These are phyloP conservation scores for Troides helena DNA, from an alignment of 2,888 invertebrate species.

Conservation along the genomic window DNA sequence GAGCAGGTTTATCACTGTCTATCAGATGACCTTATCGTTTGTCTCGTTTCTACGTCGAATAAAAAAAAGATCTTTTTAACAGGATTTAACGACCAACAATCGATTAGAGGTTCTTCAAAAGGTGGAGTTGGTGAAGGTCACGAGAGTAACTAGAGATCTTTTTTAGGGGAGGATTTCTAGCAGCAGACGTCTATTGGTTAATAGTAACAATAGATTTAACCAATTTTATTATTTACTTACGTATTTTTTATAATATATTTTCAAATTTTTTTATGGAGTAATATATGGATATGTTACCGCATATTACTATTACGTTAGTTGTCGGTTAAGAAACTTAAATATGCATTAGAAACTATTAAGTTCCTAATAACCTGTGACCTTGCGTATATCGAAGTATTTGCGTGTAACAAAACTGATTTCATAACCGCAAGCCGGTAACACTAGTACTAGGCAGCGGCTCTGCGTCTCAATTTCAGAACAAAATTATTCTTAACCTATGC, in stretches of 20 bases:
- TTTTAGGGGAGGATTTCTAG: too few species aligned
- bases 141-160: too few species aligned
- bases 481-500: slow-evolving; percentile 38
- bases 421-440: slow-evolving; percentile 45
- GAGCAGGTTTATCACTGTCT: too few species aligned
- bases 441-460: slow-evolving; percentile 30
- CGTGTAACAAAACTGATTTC: slow-evolving; percentile 52
- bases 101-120: too few species aligned
- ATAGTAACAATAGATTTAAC: too few species aligned
- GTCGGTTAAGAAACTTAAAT: slow-evolving; percentile 1
- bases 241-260: neutral
- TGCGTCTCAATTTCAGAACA: slow-evolving; percentile 46
- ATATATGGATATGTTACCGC: neutral
- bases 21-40: too few species aligned
- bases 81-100: too few species aligned
- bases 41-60: too few species aligned
- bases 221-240: neutral
- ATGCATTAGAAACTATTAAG: slow-evolving; percentile 11
- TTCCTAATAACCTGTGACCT: slow-evolving; percentile 50
- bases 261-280: neutral
- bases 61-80: too few species aligned
- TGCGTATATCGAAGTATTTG: slow-evolving; percentile 36
- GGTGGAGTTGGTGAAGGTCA: too few species aligned
- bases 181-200: too few species aligned
- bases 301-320: neutral